Evolutionary conservation across 92 coral and sea anemone genomes (phyloP).

Genomic region (Zoanthus gigantus): DNA sequence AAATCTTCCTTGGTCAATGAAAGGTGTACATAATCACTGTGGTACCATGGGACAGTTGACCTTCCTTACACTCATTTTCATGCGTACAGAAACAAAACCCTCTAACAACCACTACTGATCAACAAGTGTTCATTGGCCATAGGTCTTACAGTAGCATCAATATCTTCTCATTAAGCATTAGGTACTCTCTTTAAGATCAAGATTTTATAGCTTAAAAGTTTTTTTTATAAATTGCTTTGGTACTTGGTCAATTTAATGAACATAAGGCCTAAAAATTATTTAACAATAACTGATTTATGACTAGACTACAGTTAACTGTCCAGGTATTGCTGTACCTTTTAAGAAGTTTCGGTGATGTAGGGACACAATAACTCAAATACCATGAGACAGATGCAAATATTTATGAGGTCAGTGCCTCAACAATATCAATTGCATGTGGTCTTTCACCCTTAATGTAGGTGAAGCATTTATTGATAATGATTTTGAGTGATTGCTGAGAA

Average conservation of each 20-base stretch:
- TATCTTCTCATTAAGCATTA: neutral
- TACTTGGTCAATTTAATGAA: neutral
- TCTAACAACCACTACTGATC: conserved; percentile 1
- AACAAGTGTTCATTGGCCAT: neutral
- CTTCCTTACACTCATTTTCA: neutral
- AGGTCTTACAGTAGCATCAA: neutral
- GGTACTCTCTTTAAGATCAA: conserved; percentile 1
- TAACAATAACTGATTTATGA: neutral
- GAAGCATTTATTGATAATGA: neutral
- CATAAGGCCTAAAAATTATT: conserved; percentile 1
- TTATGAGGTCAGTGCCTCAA: conserved; percentile 5
- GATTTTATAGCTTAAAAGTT: neutral
- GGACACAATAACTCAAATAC: conserved; percentile 7
- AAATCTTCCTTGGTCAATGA: neutral
- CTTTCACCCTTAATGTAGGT: conserved; percentile 8
- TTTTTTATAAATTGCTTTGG: neutral
- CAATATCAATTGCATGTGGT: conserved; percentile 12
- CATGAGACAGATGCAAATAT: conserved; percentile 16
- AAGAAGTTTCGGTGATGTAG: conserved; percentile 4
- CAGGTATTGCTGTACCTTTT: conserved; percentile 21
- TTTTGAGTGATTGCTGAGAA: neutral
- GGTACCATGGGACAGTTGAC: neutral
- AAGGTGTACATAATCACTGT: neutral
- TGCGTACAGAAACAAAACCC: neutral
- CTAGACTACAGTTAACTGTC: conserved; percentile 14